Base-by-base conservation (phyloP, 2,113 vertebrate genomes). In the Sinosuthora webbiana region DNA sequence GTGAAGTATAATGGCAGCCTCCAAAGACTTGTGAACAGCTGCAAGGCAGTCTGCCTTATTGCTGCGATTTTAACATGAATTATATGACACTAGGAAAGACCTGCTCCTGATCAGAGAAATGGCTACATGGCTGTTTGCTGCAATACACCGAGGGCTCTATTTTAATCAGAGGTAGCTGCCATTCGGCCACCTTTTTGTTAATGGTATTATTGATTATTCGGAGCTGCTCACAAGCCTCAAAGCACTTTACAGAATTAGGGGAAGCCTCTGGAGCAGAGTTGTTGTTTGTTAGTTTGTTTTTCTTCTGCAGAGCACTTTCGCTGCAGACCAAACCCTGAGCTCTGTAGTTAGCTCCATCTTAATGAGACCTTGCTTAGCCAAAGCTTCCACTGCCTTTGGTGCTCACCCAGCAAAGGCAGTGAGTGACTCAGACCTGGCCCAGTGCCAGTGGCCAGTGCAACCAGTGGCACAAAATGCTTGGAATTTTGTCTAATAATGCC, bases 11-110 rank as follows among this genome's bases (percentile, higher is more conserved):
- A 96, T 91, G 77, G 87, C 67, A 90, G 94, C 94, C 90, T 94
- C 94, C 92, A 88, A 96, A 95, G 95, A 79, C 77, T 89, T 75
- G 90, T 87, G 92, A 96, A 91, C 86, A 93, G 94, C 89, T 97
- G 80, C 94, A 86, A 96, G 92, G 93, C 95, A 95, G 86, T 42
- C 86, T 94, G 93, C 93, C 92, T 89, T 94, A 85, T 88, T 96
- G 97, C 95, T 94, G 79, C 37, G 33, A 95, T 95, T 95, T 95
- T 94, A 88, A 53, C 90, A 78, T 86, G 89, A 95, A 70, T 95
- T 95, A 92, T 81, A 86, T 92, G 91, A 83, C 87, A 74, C 82
- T 71, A 50, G 67, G 64, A 93, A 86, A 92, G 94, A 68, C 87
- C 75, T 59, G 79, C 35, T 62, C 84, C 63, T 73, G 84, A 95